These are phyloP conservation scores for Ochropleura plecta DNA, from an alignment of 2,888 invertebrate species.

Conservation along the genomic window DNA sequence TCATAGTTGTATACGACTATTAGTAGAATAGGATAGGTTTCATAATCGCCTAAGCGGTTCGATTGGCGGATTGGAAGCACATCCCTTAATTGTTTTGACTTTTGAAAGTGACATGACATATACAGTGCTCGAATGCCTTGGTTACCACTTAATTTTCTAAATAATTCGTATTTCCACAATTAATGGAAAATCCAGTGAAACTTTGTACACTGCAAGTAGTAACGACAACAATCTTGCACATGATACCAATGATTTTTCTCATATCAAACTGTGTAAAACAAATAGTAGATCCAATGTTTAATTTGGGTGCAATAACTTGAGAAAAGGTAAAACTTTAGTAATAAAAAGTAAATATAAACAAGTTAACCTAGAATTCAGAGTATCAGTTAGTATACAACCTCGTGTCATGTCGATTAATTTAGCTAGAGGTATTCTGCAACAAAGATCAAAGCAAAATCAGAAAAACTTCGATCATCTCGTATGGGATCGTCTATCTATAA, in stretches of 20 bases:
- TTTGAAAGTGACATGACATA: slow-evolving; percentile 20
- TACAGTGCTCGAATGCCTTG: too few species aligned
- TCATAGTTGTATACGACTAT: not conserved
- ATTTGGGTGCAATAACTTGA: slow-evolving; percentile 45
- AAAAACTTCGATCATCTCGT: not conserved
- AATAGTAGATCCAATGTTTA: not conserved
- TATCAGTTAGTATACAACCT: not conserved
- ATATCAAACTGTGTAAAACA: not conserved
- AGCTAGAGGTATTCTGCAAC: not conserved
- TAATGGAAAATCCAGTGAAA: not conserved
- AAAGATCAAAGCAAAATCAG: not conserved
- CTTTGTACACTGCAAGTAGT: not conserved
- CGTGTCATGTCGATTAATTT: not conserved
- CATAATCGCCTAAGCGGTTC: slow-evolving; percentile 29
- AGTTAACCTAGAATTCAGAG: not conserved
- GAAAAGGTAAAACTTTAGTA: slow-evolving; percentile 9
- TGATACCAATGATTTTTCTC: not conserved
- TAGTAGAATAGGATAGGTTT: too few species aligned
- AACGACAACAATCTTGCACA: not conserved
- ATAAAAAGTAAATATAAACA: not conserved
- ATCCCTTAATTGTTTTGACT: slow-evolving; percentile 38
- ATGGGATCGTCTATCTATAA: not conserved
- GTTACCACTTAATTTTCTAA: not conserved
- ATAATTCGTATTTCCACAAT: not conserved
- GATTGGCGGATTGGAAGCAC: not conserved